Base-by-base conservation (phyloP, 2,797 vertebrate genomes). In the Balearica regulorum region DNA sequence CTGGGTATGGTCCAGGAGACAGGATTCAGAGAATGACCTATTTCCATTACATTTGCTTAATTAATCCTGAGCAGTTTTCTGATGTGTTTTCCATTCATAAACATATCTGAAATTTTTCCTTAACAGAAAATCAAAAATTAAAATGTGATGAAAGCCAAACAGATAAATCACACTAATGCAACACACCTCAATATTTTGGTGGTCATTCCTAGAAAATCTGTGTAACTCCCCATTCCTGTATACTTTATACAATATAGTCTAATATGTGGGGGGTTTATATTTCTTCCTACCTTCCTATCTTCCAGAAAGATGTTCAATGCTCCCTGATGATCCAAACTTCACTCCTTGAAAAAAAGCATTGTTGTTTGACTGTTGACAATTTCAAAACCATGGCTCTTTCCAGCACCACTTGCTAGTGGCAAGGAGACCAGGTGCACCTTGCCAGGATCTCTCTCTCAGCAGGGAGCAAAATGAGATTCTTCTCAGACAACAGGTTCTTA, bases 311-410 rank as follows among this genome's bases (percentile, higher is more conserved):
- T 57, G 21, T n/a, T 91, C 35, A 37, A 15, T 73, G 17, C 20
- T 68, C 73, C 76, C 3, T 8, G 19, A 69, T 46, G 25, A 35
- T 72, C 12, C 25, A 68, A 62, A 58, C 8, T 68, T 82, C 17
- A 62, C 4, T 28, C 31, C 9, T 76, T 35, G 3, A 39, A 51
- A 83, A 76, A 43, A 25, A 5, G 0, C 0, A 0, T 22, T 24
- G 5, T 10, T 51, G 10, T 60, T 55, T 55, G 13, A 66, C 31
- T 21, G 6, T 11, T 7, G 4, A 13, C 24, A 41, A 11, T 46
- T 91, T 89, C 73, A 78, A 87, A 91, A 17, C 7, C 26, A 9
- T 26, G 7, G 19, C 5, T 82, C 16, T 70, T 79, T 33, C 26
- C 35, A 29, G 44, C 13, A 35, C 21, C 28, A 18, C 18, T 78